Conservation (phyloP, 2,113 vertebrate genomes). For the Campylorhamphus procurvoides region DNA sequence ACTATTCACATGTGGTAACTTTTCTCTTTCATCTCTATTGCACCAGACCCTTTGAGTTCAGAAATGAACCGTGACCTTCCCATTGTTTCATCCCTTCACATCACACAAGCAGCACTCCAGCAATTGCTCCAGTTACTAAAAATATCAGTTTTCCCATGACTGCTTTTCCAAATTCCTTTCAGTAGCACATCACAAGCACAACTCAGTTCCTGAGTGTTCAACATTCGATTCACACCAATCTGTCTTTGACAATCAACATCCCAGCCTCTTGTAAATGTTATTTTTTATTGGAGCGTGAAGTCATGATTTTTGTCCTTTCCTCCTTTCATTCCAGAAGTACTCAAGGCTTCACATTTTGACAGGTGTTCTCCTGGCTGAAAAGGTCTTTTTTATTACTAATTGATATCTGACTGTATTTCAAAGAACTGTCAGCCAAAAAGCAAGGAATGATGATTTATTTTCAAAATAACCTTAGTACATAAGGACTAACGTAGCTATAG, state of each 20-base stretch:
- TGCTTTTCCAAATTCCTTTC: background rate
- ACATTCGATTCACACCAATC: background rate
- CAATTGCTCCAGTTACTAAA: background rate
- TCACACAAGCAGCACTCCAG: background rate
- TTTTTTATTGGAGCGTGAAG: background rate
- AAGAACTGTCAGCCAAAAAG: background rate
- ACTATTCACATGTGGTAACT: background rate
- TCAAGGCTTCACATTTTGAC: conserved; percentile 5
- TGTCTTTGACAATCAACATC: background rate
- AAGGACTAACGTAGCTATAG: background rate
- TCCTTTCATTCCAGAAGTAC: background rate
- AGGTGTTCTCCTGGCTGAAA: background rate
- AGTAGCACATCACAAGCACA: background rate
- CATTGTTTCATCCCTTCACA: background rate
- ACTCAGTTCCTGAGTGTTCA: background rate
- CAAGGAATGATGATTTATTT: background rate
- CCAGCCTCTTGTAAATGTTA: background rate
- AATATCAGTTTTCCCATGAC: background rate
- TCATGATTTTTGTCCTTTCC: background rate
- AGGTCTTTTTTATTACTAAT: background rate
- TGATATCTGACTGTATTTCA: background rate
- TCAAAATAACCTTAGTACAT: background rate
- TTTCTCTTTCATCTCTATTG: background rate
- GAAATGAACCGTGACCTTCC: background rate
- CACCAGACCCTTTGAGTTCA: background rate